Evolutionary conservation across 2,888 invertebrate species (phyloP).

Genomic region (Priocnemis perturbator): DNA sequence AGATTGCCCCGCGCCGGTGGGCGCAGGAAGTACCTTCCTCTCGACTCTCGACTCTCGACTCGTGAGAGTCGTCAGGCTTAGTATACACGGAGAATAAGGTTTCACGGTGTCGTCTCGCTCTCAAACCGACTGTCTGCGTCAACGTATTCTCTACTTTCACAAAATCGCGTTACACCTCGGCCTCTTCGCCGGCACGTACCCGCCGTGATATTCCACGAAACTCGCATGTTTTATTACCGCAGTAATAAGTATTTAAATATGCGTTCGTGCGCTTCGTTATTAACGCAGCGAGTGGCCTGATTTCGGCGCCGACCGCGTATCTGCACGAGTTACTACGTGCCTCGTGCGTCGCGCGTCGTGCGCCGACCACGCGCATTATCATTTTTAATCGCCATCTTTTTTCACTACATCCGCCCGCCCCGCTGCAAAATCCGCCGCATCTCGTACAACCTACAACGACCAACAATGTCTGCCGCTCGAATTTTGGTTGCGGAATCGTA

Average conservation of each 20-base stretch:
- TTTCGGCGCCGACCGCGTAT: too few relatives aligned
- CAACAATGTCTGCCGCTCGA: too few relatives aligned
- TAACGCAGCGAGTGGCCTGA: too few relatives aligned
- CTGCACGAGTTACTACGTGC: too few relatives aligned
- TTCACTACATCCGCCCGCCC: neutral
- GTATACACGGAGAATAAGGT: constrained; percentile 34
- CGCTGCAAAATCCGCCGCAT: neutral
- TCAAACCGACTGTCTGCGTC: constrained; percentile 16
- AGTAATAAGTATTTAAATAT: too few relatives aligned
- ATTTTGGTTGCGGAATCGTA: too few relatives aligned
- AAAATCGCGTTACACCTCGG: constrained; percentile 42
- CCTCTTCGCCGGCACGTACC: constrained; percentile 21
- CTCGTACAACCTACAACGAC: too few relatives aligned
- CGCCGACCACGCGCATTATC: neutral
- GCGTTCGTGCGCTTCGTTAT: too few relatives aligned
- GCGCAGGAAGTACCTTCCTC: constrained; percentile 33
- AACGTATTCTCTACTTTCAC: constrained; percentile 16
- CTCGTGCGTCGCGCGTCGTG: too few relatives aligned
- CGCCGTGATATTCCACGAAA: constrained; percentile 3
- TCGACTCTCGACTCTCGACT: too few relatives aligned
- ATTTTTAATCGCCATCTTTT: neutral
- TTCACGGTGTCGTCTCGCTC: constrained; percentile 19
- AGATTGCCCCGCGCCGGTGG: constrained; percentile 55
- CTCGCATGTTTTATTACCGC: too few relatives aligned
- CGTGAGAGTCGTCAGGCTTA: constrained; percentile 32